Conservation (phyloP, 2,888 invertebrate genomes). For the Notodonta dromedarius region DNA sequence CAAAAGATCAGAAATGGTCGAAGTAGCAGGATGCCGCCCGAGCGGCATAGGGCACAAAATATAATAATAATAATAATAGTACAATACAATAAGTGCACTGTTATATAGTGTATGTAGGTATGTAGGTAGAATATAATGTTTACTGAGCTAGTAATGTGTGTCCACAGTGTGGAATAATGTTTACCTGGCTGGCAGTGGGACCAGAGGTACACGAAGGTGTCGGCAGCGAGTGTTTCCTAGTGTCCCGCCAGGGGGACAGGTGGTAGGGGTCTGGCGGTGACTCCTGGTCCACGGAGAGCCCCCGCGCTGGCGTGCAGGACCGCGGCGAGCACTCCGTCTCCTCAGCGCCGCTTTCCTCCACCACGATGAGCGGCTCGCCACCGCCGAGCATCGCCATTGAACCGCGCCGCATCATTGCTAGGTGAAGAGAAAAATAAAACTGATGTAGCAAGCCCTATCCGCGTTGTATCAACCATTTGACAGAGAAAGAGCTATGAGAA, state of each 20-base stretch:
- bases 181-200: constrained; percentile 93
- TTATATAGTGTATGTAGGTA: no score
- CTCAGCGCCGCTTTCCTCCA: constrained; percentile 89
- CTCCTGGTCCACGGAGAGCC: constrained; percentile 88
- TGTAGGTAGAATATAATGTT: no score
- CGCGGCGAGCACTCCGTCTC: constrained; percentile 86
- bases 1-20: no score
- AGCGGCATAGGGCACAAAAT: no score
- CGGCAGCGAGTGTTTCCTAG: constrained; percentile 92
- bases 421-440: constrained; percentile 6
- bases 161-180: background rate
- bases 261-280: constrained; percentile 92
- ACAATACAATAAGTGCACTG: no score
- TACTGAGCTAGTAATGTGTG: no score
- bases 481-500: no score
- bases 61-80: no score
- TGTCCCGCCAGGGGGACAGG: constrained; percentile 91
- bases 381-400: constrained; percentile 85
- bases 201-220: constrained; percentile 94
- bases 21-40: no score
- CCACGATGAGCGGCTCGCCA: constrained; percentile 92
- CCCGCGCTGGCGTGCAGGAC: constrained; percentile 82
- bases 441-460: background rate
- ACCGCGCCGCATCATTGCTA: constrained; percentile 86
- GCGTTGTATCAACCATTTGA: no score